Evolutionary conservation across 53 echinoderm and acorn worm genomes (phyloP), one percentile per base, ranked within the genome.

Genomic region (Echinarachnius parma): DNA sequence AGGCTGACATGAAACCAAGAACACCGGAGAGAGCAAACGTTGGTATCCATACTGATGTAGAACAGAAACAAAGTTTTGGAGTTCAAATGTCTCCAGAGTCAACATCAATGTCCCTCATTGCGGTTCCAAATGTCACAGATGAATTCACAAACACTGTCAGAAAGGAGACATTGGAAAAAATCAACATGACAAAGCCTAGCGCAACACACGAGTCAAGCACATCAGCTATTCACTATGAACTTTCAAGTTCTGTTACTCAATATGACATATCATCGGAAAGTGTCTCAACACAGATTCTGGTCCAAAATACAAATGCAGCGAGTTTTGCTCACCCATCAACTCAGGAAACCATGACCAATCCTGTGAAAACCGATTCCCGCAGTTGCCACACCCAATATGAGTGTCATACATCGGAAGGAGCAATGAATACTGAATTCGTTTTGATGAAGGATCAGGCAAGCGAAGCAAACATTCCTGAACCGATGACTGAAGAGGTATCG

Each of bases 41-140:
- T 3, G 74, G 39, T 21, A 72, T 72, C 23, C 55, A 72, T n/a
- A 72, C 74, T 36, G 74, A 72, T 72, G 34, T 33, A 4, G 53
- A 69, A 35, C 52, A 22, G 8, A 69, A 21, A 3, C 4, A 14
- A 2, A 53, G 22, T 69, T 53, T 69, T 25, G 25, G 10, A 31
- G 52, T 53, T 32, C 70, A 69, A 34, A 53, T 53, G 4, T 53
- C 32, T 34, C 70, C 70, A 2, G 26, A 13, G 15, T 69, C 53
- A 19, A 23, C 54, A 34, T 7, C 70, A 53, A 34, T 53, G 15
- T 33, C 34, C 15, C 23, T 53, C 30, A 53, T 53, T 5, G 70
- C 70, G 34, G 21, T 33, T 15, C 70, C 70, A 20, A 4, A 50
- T 7, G 9, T 52, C 21, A 34, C 14, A 11, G 24, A 1, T 9